Percentiles rank a stretch among this genome's conserved stretches.
phyloP scores from a whole-genome alignment of 2,888 invertebrate species.

The Suillia variegata region DNA sequence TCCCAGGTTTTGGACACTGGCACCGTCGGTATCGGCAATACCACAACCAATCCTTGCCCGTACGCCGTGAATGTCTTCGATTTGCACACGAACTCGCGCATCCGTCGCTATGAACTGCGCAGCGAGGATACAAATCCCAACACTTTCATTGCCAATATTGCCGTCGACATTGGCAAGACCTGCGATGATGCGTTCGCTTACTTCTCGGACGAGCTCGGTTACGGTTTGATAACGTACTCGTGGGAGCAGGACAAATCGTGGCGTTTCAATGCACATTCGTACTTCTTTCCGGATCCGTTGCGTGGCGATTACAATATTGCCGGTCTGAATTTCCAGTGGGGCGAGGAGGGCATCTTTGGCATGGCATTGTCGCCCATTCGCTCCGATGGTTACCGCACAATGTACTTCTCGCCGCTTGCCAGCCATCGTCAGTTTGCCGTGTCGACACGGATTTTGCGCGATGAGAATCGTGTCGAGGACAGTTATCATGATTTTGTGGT shows the following conservation, averaged over 20 bases:
- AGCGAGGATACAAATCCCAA: slow-evolving; percentile 75
- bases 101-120: slow-evolving; percentile 72
- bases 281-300: slow-evolving; percentile 81
- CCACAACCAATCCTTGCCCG: slow-evolving; percentile 78
- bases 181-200: slow-evolving; percentile 82
- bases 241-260: slow-evolving; percentile 78
- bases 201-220: slow-evolving; percentile 81
- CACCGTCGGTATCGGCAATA: slow-evolving; percentile 79
- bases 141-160: slow-evolving; percentile 86
- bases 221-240: slow-evolving; percentile 80
- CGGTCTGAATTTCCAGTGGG: slow-evolving; percentile 85
- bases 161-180: slow-evolving; percentile 75
- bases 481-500: slow-evolving; percentile 74
- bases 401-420: slow-evolving; percentile 80
- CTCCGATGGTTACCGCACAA: slow-evolving; percentile 70
- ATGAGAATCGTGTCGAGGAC: slow-evolving; percentile 70
- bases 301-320: slow-evolving; percentile 79
- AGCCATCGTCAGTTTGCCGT: slow-evolving; percentile 80
- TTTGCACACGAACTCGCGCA: slow-evolving; percentile 72
- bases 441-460: slow-evolving; percentile 74
- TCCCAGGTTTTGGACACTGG: slow-evolving; percentile 84
- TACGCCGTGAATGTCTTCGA: slow-evolving; percentile 80
- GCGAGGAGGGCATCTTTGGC: slow-evolving; percentile 80
- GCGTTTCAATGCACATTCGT: slow-evolving; percentile 77
- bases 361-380: slow-evolving; percentile 73